Evolutionary conservation across 23 tunicate species (phyloP).

Genomic region (Clavelina lepadiformis): DNA sequence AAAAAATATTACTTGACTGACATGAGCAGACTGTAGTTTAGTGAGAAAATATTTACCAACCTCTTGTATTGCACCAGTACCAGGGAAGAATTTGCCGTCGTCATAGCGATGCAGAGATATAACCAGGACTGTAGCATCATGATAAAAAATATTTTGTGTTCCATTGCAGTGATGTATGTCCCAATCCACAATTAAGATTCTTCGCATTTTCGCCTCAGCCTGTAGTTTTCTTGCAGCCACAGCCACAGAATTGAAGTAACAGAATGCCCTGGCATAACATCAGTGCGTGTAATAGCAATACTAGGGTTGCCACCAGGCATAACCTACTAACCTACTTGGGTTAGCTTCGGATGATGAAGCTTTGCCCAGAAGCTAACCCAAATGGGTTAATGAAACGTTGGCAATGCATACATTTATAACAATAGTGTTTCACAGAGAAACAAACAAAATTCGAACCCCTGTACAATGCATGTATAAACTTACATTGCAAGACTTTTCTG

Average conservation of each 20-base stretch:
- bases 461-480: constrained; percentile 1
- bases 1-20: neutral
- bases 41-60: constrained; percentile 8
- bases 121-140: constrained; percentile 69
- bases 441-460: neutral
- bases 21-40: neutral
- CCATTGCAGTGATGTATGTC: constrained; percentile 97
- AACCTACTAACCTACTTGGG: too few species aligned
- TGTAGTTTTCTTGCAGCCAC: constrained; percentile 73
- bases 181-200: constrained; percentile 79
- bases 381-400: too few species aligned
- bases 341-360: too few species aligned
- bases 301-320: too few species aligned
- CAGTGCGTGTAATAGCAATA: too few species aligned
- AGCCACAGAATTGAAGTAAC: constrained; percentile 94
- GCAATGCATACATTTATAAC: too few species aligned
- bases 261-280: constrained; percentile 53
- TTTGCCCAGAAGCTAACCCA: too few species aligned
- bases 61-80: constrained; percentile 81
- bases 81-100: constrained; percentile 79
- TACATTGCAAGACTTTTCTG: constrained; percentile 80
- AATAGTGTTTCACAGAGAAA: too few species aligned
- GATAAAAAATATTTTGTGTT: constrained; percentile 93
- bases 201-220: constrained; percentile 5
- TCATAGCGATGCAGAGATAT: constrained; percentile 93